These are phyloP conservation scores for Agrotis puta DNA, from an alignment of 2,888 invertebrate genomes.

Conservation along the genomic window DNA sequence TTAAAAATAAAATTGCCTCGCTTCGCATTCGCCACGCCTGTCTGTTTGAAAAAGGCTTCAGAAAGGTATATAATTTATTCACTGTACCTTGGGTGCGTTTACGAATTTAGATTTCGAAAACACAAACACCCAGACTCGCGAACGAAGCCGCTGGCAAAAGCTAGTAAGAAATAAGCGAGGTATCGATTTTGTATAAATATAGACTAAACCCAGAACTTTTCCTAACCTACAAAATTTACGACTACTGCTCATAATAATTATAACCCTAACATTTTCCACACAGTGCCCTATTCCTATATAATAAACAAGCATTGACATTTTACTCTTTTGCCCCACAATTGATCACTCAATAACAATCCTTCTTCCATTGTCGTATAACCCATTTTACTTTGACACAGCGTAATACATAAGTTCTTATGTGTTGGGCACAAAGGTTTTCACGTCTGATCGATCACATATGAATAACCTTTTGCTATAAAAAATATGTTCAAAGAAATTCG, in stretches of 20 bases:
- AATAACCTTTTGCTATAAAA: constrained; percentile 70
- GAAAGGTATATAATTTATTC: too few relatives aligned
- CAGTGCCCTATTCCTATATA: constrained; percentile 44
- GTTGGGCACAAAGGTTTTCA: constrained; percentile 64
- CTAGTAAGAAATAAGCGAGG: too few relatives aligned
- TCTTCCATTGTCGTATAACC: constrained; percentile 27
- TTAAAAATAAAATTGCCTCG: too few relatives aligned
- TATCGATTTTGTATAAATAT: not conserved
- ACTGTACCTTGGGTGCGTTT: too few relatives aligned
- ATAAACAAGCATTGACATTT: constrained; percentile 58
- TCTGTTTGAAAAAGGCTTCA: too few relatives aligned
- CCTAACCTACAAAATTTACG: not conserved
- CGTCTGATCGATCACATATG: constrained; percentile 79
- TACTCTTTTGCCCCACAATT: constrained; percentile 11
- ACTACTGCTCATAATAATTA: constrained; percentile 33
- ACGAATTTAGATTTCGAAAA: too few relatives aligned
- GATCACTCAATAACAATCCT: constrained; percentile 22
- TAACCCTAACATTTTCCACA: constrained; percentile 31
- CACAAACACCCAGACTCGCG: too few relatives aligned
- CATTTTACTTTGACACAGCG: constrained; percentile 37
- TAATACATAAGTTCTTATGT: constrained; percentile 63
- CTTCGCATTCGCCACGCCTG: too few relatives aligned
- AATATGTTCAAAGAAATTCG: constrained; percentile 52
- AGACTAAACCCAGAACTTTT: not conserved
- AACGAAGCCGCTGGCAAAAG: too few relatives aligned